Evolutionary conservation across 2,888 invertebrate genomes (phyloP), one percentile per base, ranked within the genome.

Genomic region (Stomorhina lunata): DNA sequence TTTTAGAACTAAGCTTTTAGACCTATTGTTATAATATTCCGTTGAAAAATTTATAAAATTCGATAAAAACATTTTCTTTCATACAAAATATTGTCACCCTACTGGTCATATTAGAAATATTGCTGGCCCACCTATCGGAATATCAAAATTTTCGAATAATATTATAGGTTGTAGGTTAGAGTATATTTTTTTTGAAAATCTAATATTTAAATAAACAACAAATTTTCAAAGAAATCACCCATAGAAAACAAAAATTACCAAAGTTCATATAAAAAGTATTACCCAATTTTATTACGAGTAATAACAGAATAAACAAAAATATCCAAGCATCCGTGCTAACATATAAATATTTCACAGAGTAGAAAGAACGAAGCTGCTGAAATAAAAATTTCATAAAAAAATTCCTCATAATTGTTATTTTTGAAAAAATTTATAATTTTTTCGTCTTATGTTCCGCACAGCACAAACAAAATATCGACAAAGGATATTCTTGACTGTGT

Each of bases 401-500:
- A 43, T 71, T 22, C 34, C 12, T 40, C 29, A 66, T 15, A 65
- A 34, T 68, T 69, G 17, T 53, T 69, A 10, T 68, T 50, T n/a
- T n/a, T 61, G 40, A 2, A 59, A 57, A 71, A 15, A 43, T 57
- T 32, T 10, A 6, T 10, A 57, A 34, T 22, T 34, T 29, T 22
- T 25, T 48, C 9, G 34, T 4, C 50, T 20, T 22, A 15, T 25
- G 50, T 4, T 50, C n/a, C 22, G 37, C 10, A 50, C 22, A 25
- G 12, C 4, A 53, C 5, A 20, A 63, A 9, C 2, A 63, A 43
- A 63, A 61, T 40, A 3, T 5, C 3, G 1, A 45, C 27, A 75
- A 55, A 66, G 66, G 72, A 77, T 61, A 20, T 59, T 45, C 34
- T 65, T 63, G 25, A 66, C 53, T 76, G 40, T 32, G 17, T 61